phyloP scores from a whole-genome alignment of 2,888 invertebrate species.

The Neoscelio sp. region DNA sequence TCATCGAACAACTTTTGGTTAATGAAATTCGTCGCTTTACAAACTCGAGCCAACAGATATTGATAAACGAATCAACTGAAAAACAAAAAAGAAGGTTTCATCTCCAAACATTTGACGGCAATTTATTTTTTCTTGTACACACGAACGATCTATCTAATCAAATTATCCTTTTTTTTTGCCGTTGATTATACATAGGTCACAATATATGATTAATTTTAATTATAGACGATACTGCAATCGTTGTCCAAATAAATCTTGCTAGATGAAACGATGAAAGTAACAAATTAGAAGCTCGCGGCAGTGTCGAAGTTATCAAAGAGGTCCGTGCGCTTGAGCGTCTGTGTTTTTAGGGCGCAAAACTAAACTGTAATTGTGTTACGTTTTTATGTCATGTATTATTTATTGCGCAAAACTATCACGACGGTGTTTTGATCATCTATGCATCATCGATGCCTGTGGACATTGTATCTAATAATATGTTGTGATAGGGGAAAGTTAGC shows the following conservation, averaged over 20 bases:
- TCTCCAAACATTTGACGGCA: conserved; percentile 13
- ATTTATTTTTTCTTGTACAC: conserved; percentile 6
- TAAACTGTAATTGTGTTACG: conserved; percentile 32
- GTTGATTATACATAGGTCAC: conserved; percentile 32
- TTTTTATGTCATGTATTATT: conserved; percentile 31
- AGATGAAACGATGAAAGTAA: conserved; percentile 27
- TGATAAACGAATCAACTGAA: no score
- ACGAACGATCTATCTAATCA: no score
- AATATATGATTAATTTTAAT: conserved; percentile 48
- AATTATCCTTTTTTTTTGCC: no score
- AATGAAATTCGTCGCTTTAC: conserved; percentile 23
- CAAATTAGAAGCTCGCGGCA: conserved; percentile 35
- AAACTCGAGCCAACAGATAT: no score
- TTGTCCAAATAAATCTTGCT: conserved; percentile 46
- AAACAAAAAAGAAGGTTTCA: conserved; percentile 23
- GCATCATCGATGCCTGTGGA: neutral
- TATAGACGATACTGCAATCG: conserved; percentile 37
- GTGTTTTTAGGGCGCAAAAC: conserved; percentile 29
- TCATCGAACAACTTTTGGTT: conserved; percentile 21
- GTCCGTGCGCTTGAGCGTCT: neutral
- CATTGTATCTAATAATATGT: conserved; percentile 29
- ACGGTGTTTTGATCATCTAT: conserved; percentile 6
- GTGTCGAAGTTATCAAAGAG: conserved; percentile 32
- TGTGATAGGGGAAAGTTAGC: conserved; percentile 27
- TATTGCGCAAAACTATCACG: conserved; percentile 32